Base-by-base conservation (phyloP, 2,888 invertebrate genomes). In the Ceratothoa steindachneri region DNA sequence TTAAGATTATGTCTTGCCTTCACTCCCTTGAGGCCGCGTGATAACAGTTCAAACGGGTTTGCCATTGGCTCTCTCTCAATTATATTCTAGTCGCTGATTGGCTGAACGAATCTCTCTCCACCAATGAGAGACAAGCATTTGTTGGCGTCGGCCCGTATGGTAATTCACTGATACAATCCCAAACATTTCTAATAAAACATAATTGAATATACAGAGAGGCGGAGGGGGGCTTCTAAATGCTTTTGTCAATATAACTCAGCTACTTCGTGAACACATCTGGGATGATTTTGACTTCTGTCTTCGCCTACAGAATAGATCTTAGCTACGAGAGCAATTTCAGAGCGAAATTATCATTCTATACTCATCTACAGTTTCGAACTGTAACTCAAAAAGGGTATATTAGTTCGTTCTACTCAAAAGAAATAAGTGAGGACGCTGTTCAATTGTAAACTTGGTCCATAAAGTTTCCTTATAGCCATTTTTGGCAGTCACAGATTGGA, bases 11-110 rank as follows among this genome's bases (percentile, higher is more conserved):
- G 75, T 72, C 75, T 71, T 72, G 60, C 31, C 64, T 1, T 60
- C 60, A 24, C 30, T 77, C 77, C 74, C 77, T 15, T 30, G 77
- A 77, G 77, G 60, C 72, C 72, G 72, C 74, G 77, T 77, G 77
- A 77, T 77, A 77, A 77, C 77, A 71, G 69, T 74, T 60, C 67
- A 72, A 69, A 74, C 77, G 64, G 52, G 41, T 27, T 70, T 60
- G 19, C 73, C 60, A 77, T 77, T 77, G 77, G 77, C 41, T 30
- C 64, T 30, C 53, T 52, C 66, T 74, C 74, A 80, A 80, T 80
- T 77, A 80, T 72, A 71, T 67, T 60, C 60, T 51, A 31, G 68
- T 30, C 71, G 67, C 67, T 67, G 64, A 77, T 79, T 79, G 79
- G 79, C 28, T 66, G 71, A 64, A 51, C 65, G 29, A 55, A 41